A percentile compares a stretch with the other conserved stretches of the same genome.
phyloP scores from a whole-genome alignment of 1,140 invertebrate species.

The Cydia splendana region DNA sequence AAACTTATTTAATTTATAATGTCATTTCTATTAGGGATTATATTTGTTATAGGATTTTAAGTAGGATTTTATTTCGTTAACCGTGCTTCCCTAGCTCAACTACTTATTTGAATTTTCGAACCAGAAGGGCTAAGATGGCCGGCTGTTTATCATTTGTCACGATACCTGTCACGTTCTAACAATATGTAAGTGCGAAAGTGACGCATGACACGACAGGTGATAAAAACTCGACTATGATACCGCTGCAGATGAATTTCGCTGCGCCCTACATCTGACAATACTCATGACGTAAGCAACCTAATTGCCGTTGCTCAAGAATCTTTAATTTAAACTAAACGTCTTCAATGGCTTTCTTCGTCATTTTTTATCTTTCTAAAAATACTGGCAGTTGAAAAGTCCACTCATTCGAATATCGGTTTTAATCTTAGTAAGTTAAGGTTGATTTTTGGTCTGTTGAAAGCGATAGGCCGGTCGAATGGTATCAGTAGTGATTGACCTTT shows the following conservation, averaged over 20 bases:
- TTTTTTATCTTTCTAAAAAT: neutral
- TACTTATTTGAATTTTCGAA: too few species aligned
- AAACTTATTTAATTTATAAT: too few species aligned
- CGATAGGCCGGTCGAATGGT: neutral
- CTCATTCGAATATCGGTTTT: neutral
- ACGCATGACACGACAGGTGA: too few species aligned
- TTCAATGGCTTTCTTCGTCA: conserved; percentile 14
- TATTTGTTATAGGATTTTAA: too few species aligned
- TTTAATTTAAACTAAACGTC: conserved; percentile 6
- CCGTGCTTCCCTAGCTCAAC: conserved; percentile 34
- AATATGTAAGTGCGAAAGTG: too few species aligned
- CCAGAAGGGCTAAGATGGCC: too few species aligned
- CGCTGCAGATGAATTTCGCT: neutral
- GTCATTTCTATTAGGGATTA: too few species aligned
- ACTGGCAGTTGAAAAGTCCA: neutral
- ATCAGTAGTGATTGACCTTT: conserved; percentile 15
- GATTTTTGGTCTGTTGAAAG: neutral
- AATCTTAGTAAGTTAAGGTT: neutral
- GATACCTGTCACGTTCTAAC: too few species aligned
- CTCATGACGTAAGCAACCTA: neutral
- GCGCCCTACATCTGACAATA: neutral
- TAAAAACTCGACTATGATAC: too few species aligned
- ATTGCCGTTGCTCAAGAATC: conserved; percentile 6
- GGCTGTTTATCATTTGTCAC: too few species aligned
- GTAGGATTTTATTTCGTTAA: too few species aligned